Evolutionary conservation across 2,888 invertebrate genomes (phyloP).

Genomic region (Eupeodes luniger): DNA sequence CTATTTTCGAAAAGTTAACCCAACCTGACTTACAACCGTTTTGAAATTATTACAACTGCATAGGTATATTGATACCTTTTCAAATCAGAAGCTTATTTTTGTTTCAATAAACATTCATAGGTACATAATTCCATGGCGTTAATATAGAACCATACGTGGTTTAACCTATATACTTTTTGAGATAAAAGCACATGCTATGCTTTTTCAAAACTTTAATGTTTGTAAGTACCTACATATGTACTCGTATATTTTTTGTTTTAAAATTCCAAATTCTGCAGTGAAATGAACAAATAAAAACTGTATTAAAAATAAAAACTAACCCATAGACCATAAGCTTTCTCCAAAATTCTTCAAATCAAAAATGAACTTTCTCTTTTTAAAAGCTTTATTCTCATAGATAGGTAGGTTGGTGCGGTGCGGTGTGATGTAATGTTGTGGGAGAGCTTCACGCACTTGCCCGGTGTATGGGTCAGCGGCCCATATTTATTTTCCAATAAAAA

Average conservation of each 20-base stretch:
- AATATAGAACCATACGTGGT: conserved; percentile 19
- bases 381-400: conserved; percentile 34
- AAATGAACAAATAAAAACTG: conserved; percentile 8
- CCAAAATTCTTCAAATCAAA: conserved; percentile 55
- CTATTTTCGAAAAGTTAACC: too few relatives aligned
- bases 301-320: conserved; percentile 26
- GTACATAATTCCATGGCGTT: conserved; percentile 16
- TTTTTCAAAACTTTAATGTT: conserved; percentile 37
- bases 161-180: conserved; percentile 58
- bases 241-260: conserved; percentile 33
- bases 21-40: too few relatives aligned
- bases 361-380: conserved; percentile 70
- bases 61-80: background rate
- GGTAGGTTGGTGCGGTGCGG: background rate
- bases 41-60: background rate
- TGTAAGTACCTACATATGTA: conserved; percentile 22
- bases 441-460: conserved; percentile 57
- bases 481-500: conserved; percentile 65
- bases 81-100: conserved; percentile 9
- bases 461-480: conserved; percentile 74
- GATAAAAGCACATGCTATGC: conserved; percentile 63
- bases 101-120: background rate
- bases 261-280: conserved; percentile 71
- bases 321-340: conserved; percentile 55
- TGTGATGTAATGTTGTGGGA: conserved; percentile 8